These are phyloP conservation scores for Berghia stephanieae DNA, from an alignment of 1,140 invertebrate genomes.

Conservation along the genomic window DNA sequence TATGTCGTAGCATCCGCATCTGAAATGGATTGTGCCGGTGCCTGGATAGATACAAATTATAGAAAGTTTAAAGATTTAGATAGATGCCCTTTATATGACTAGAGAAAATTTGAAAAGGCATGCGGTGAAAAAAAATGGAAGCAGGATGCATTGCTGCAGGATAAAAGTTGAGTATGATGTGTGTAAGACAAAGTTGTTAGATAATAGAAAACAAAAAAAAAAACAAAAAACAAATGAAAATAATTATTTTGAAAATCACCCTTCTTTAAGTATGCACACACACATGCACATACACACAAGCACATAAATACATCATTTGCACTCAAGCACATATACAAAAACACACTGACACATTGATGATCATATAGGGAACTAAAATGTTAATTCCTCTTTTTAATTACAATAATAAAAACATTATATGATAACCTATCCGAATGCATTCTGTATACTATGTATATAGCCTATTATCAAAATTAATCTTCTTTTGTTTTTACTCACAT, in stretches of 20 bases:
- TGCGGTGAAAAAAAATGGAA: not conserved
- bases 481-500: too few species aligned
- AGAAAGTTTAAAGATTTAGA: not conserved
- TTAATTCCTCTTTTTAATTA: too few species aligned
- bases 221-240: not conserved
- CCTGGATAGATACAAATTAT: not conserved
- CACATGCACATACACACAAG: not conserved
- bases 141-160: not conserved
- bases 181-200: not conserved
- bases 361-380: too few species aligned
- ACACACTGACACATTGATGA: not conserved
- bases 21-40: not conserved
- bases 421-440: too few species aligned
- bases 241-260: not conserved
- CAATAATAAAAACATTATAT: too few species aligned
- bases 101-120: not conserved
- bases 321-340: not conserved
- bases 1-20: slow-evolving; percentile 16
- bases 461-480: too few species aligned
- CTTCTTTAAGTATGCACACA: not conserved
- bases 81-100: not conserved
- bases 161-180: not conserved
- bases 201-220: not conserved
- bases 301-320: too few species aligned
- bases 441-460: not conserved